phyloP scores from a whole-genome alignment of 2,797 vertebrate genomes.

The Phylloscopus collybita region DNA sequence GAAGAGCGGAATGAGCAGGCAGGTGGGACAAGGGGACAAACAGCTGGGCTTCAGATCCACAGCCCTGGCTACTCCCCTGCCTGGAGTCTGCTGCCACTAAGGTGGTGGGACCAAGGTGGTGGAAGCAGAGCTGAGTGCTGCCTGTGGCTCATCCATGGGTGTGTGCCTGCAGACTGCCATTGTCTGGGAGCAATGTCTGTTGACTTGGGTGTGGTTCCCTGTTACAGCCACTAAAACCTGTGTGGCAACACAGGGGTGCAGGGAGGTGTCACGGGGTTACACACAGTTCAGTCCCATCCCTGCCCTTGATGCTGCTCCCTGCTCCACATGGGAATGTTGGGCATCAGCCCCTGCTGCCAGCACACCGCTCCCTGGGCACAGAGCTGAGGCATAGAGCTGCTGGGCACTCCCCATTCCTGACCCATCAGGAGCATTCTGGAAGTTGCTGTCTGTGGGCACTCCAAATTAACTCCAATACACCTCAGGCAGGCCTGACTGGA shows the following conservation, averaged over 20 bases:
- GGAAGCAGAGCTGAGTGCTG: neutral
- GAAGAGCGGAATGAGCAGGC: neutral
- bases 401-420: neutral
- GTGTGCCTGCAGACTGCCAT: neutral
- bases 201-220: constrained; percentile 24
- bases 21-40: neutral
- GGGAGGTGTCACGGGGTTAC: neutral
- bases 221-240: neutral
- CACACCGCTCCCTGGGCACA: neutral
- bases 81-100: neutral
- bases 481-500: neutral
- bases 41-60: neutral
- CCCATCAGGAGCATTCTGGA: neutral
- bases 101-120: neutral
- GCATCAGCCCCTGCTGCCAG: neutral
- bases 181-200: neutral
- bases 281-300: neutral
- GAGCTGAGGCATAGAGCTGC: neutral
- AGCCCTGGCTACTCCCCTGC: neutral
- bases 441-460: neutral
- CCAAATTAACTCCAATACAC: neutral
- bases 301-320: neutral
- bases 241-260: neutral
- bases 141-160: neutral
- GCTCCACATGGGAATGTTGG: fast-evolving